Evolutionary conservation across 2,113 vertebrate genomes (phyloP).

Genomic region (Noctilio leporinus): DNA sequence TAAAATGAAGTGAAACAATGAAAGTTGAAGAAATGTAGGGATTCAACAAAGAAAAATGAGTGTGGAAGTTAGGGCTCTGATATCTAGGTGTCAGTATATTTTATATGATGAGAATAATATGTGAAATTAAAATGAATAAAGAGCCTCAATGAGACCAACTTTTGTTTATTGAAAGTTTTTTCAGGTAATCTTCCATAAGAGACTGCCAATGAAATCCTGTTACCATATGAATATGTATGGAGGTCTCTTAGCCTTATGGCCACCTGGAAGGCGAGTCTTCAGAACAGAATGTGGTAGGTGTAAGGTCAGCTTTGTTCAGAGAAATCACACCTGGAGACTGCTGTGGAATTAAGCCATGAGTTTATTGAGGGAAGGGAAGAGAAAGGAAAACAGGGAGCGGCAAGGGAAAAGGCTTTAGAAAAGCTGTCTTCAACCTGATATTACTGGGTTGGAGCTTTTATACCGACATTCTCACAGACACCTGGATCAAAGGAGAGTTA

Average conservation of each 20-base stretch:
- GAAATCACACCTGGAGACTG: too few relatives aligned
- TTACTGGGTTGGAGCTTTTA: too few relatives aligned
- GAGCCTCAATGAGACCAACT: conserved; percentile 53
- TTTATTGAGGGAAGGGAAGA: too few relatives aligned
- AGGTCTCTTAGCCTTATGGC: background rate
- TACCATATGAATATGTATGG: background rate
- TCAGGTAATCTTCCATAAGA: conserved; percentile 48
- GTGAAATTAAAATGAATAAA: conserved; percentile 71
- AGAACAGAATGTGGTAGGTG: background rate
- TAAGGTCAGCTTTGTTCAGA: too few relatives aligned
- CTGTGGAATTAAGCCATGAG: too few relatives aligned
- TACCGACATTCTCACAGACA: too few relatives aligned
- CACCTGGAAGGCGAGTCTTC: background rate
- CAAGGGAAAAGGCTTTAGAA: too few relatives aligned
- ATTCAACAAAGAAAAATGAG: background rate
- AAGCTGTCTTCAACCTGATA: too few relatives aligned
- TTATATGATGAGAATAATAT: conserved; percentile 64
- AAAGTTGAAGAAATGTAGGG: background rate
- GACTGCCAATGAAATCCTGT: background rate
- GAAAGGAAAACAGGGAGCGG: too few relatives aligned
- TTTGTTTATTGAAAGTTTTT: conserved; percentile 64
- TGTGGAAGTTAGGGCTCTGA: background rate
- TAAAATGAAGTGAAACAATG: background rate
- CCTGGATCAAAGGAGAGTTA: too few relatives aligned
- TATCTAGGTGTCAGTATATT: background rate